A percentile compares a stretch with the other conserved stretches of the same genome.
Conservation (phyloP, 2,888 invertebrate species). For the Dasysyrphus albostriatus region DNA sequence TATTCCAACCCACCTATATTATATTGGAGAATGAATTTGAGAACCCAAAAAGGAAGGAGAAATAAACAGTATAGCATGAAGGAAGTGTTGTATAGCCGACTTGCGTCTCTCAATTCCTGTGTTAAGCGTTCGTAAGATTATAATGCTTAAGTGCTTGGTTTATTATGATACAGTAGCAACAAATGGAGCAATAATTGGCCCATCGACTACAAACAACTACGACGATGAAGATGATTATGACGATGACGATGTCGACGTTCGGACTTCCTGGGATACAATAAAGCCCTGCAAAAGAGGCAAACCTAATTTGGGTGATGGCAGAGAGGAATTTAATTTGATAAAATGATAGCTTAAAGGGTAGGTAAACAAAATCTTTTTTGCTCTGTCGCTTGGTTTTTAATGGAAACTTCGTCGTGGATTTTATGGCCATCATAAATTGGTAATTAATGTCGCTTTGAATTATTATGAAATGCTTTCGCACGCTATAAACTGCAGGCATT, state of each 20-base stretch:
- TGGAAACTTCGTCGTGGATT: slow-evolving; percentile 50
- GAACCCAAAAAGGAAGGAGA: slow-evolving; percentile 2
- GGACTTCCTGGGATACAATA: slow-evolving; percentile 16
- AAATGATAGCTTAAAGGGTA: slow-evolving; percentile 30
- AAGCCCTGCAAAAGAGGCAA: neutral
- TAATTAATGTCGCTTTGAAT: slow-evolving; percentile 58
- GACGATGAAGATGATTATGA: neutral
- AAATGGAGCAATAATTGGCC: slow-evolving; percentile 46
- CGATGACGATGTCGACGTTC: neutral
- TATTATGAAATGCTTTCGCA: slow-evolving; percentile 19
- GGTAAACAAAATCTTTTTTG: slow-evolving; percentile 5
- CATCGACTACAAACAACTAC: slow-evolving; percentile 1
- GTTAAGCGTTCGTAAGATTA: slow-evolving; percentile 65
- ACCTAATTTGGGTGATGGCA: slow-evolving; percentile 15
- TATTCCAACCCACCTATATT: slow-evolving; percentile 6
- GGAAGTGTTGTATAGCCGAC: slow-evolving; percentile 4
- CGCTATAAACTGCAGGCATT: slow-evolving; percentile 22
- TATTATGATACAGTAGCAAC: slow-evolving; percentile 46
- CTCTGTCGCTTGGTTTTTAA: slow-evolving; percentile 30
- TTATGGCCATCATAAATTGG: slow-evolving; percentile 62
- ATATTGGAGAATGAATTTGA: slow-evolving; percentile 45
- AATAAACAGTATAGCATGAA: neutral
- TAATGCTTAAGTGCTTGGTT: slow-evolving; percentile 67
- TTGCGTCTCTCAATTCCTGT: slow-evolving; percentile 17
- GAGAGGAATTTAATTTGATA: slow-evolving; percentile 31